phyloP scores from a whole-genome alignment of 2,888 invertebrate genomes.

The Acrobeloides nanus region DNA sequence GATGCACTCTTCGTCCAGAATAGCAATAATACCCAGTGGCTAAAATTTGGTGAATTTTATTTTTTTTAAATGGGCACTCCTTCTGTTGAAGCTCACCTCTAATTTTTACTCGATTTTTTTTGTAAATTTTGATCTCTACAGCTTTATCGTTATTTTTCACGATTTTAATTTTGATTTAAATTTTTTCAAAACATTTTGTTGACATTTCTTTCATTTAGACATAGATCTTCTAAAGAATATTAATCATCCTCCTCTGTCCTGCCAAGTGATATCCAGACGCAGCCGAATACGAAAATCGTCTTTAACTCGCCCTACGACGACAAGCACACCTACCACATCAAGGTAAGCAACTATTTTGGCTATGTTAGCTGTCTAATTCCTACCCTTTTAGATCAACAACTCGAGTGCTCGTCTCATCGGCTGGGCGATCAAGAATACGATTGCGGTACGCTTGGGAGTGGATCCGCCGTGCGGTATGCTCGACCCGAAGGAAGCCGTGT shows the following conservation, averaged over 20 bases:
- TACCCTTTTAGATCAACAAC: constrained; percentile 22
- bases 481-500: constrained; percentile 41
- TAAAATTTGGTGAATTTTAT: constrained; percentile 19
- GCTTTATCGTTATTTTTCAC: too few relatives aligned
- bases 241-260: constrained; percentile 17
- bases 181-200: too few relatives aligned
- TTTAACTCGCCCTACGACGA: constrained; percentile 35
- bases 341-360: too few relatives aligned
- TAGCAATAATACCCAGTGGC: constrained; percentile 54
- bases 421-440: constrained; percentile 46
- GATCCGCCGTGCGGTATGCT: constrained; percentile 44
- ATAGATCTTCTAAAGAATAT: too few relatives aligned
- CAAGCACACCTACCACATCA: constrained; percentile 36
- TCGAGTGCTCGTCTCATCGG: constrained; percentile 37
- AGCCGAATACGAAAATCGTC: constrained; percentile 25
- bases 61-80: too few relatives aligned
- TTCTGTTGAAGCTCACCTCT: too few relatives aligned
- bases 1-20: constrained; percentile 54
- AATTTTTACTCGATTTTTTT: too few relatives aligned
- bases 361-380: neutral
- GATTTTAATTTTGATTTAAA: too few relatives aligned
- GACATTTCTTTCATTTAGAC: too few relatives aligned
- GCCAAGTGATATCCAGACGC: constrained; percentile 18
- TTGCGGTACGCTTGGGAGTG: constrained; percentile 39
- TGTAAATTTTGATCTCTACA: too few relatives aligned